Evolutionary conservation across 2,888 invertebrate genomes (phyloP), one percentile per base, ranked within the genome.

Genomic region (Drosophila acutilabella): DNA sequence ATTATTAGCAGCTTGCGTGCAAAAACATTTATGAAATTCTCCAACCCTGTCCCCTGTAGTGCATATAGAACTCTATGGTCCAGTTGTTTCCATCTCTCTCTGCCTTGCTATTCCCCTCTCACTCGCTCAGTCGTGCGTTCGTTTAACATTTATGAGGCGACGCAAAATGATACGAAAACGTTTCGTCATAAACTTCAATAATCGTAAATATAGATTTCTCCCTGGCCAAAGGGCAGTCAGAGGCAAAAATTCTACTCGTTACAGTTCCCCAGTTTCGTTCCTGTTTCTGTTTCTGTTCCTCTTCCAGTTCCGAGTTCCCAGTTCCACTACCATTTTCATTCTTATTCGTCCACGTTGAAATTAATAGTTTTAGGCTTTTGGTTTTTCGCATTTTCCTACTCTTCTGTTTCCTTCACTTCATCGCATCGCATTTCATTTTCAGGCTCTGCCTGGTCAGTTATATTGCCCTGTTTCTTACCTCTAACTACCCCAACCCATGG

Each of bases 171-270:
- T 87, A 87, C 87, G 88, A 87, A 87, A 87, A 88, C 88, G 87
- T 89, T 87, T 83, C 87, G 88, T 90, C 90, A 90, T 90, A 90
- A 90, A 90, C 89, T 90, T 90, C 90, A 90, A 90, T 90, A 90
- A 90, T 90, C 90, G 90, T 90, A 90, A 90, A 90, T 90, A 90
- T 90, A 90, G 90, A 90, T 90, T 90, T 89, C 89, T 85, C 74
- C 65, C 71, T 74, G 64, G 61, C 64, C 78, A 53, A 74, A 62
- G 78, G 64, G 54, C 67, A 16, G 51, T 42, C 50, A 26, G 18
- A 33, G n/a, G 48, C 11, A 33, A 50, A 50, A 50, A 18, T 36
- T 45, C 18, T 30, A 30, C 45, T 59, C 38, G 61, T 66, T 66
- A 60, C 61, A 53, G 41, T 56, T 44, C 18, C 48, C 66, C 69